Conservation (phyloP, 1,140 invertebrate genomes). For the Zaprionus kolodkinae region DNA sequence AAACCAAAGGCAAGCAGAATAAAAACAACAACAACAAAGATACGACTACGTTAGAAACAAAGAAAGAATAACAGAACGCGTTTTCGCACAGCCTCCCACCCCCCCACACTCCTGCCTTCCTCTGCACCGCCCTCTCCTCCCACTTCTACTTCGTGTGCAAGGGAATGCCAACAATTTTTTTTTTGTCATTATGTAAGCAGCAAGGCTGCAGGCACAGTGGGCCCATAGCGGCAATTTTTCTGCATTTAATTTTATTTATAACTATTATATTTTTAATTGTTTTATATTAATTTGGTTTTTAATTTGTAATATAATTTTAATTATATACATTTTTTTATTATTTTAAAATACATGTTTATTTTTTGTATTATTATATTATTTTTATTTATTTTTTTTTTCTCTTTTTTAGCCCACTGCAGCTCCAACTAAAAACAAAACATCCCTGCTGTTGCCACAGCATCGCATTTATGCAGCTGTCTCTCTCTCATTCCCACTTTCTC, state of each 20-base stretch:
- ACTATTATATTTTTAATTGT: too few species aligned
- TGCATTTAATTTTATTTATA: too few species aligned
- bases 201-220: not conserved
- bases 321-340: too few species aligned
- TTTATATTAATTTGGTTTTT: too few species aligned
- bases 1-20: conserved; percentile 14
- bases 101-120: not conserved
- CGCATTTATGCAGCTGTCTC: conserved; percentile 16
- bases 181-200: conserved; percentile 61
- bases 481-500: not conserved
- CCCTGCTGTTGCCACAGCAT: not conserved
- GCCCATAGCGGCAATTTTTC: too few species aligned
- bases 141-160: not conserved
- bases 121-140: not conserved
- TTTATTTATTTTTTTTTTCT: too few species aligned
- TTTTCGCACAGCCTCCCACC: not conserved
- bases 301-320: too few species aligned
- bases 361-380: too few species aligned
- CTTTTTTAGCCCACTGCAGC: too few species aligned
- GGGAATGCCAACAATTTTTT: conserved; percentile 31
- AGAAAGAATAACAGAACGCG: not conserved
- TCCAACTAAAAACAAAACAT: conserved; percentile 8
- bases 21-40: conserved; percentile 21
- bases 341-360: too few species aligned
- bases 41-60: not conserved